These are phyloP conservation scores for Avahi laniger DNA, from an alignment of 2,797 vertebrate genomes.

Conservation along the genomic window DNA sequence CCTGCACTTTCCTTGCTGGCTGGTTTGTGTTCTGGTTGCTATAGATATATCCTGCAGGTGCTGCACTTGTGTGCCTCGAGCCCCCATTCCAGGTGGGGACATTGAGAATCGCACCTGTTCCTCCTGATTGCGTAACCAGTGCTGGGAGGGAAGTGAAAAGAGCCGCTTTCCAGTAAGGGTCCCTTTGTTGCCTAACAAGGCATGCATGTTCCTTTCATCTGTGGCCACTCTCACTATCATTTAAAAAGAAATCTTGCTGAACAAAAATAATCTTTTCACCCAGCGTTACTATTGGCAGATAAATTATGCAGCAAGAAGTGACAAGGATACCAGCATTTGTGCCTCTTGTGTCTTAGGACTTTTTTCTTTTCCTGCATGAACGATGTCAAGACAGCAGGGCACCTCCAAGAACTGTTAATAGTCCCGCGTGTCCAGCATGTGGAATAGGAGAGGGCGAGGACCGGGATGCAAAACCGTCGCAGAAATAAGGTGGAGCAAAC, in stretches of 20 bases:
- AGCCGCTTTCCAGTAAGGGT: not conserved
- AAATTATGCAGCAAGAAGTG: not conserved
- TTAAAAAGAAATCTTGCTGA: not conserved
- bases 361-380: fast-evolving
- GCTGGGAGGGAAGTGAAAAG: not conserved
- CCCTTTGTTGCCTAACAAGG: not conserved
- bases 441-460: not conserved
- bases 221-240: not conserved
- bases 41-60: not conserved
- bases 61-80: not conserved
- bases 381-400: not conserved
- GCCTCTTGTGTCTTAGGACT: not conserved
- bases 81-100: not conserved
- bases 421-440: fast-evolving
- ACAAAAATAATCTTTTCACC: not conserved
- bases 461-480: not conserved
- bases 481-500: too few species aligned
- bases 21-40: not conserved
- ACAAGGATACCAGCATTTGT: not conserved
- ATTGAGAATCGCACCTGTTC: not conserved
- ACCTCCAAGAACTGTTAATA: not conserved
- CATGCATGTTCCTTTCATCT: not conserved
- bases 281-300: too few species aligned
- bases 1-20: not conserved
- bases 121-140: not conserved